Conservation (phyloP, 2,797 vertebrate species). For the Myoxocephalus aenaeus region DNA sequence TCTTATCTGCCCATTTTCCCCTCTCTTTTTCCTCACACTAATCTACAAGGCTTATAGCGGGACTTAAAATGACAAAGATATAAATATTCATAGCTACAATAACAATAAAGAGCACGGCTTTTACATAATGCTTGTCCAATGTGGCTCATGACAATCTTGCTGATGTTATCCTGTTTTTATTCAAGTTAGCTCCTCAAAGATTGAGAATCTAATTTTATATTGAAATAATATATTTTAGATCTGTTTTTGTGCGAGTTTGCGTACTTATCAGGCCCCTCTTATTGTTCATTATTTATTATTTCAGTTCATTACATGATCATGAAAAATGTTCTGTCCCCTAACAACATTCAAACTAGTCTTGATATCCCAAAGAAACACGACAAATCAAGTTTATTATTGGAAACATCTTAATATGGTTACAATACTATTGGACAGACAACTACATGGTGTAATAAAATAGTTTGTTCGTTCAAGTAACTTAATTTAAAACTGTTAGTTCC, state of each 20-base stretch:
- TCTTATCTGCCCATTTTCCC: constrained; percentile 61
- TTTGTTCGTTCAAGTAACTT: background rate
- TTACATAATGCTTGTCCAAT: constrained; percentile 23
- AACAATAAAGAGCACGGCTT: constrained; percentile 47
- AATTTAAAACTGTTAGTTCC: background rate
- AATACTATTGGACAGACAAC: too few species aligned
- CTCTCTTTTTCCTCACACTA: constrained; percentile 61
- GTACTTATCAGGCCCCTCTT: background rate
- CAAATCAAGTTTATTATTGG: background rate
- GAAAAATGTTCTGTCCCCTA: too few species aligned
- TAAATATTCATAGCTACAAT: constrained; percentile 56
- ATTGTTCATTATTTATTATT: background rate
- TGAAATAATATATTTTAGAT: background rate
- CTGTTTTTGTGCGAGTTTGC: background rate
- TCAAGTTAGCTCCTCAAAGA: background rate
- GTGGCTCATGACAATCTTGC: background rate
- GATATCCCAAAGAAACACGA: background rate
- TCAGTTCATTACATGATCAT: constrained; percentile 5
- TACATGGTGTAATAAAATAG: background rate
- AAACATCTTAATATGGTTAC: background rate
- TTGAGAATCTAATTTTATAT: constrained; percentile 8
- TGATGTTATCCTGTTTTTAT: constrained; percentile 14
- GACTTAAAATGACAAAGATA: constrained; percentile 66
- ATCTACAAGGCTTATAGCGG: constrained; percentile 65
- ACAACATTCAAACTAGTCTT: background rate